phyloP scores from a whole-genome alignment of 2,888 invertebrate genomes.

The Crioceris asparagi region DNA sequence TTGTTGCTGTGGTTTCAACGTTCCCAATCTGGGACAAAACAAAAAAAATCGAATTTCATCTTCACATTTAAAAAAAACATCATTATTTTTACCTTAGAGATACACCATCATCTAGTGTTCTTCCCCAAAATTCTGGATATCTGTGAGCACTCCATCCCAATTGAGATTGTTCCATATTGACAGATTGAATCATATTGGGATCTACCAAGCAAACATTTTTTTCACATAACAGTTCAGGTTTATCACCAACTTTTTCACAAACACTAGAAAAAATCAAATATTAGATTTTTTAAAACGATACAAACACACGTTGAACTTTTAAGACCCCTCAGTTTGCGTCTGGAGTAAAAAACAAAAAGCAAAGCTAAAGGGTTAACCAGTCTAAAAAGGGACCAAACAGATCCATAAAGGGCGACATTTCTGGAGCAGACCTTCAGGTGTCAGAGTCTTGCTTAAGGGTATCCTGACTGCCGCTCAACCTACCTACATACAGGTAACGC shows the following conservation, averaged over 20 bases:
- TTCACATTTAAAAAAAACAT: not conserved
- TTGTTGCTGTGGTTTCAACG: constrained; percentile 39
- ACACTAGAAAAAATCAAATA: constrained; percentile 43
- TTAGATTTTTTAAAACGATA: no score
- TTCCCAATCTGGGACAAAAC: constrained; percentile 37
- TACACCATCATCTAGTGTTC: constrained; percentile 70
- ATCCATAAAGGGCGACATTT: no score
- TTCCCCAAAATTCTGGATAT: constrained; percentile 75
- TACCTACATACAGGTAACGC: no score
- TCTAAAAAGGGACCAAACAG: no score
- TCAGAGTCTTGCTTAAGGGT: no score
- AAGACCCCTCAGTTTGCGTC: no score
- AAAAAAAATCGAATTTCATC: not conserved
- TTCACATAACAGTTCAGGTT: constrained; percentile 53
- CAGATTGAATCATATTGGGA: constrained; percentile 51
- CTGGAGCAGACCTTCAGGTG: no score
- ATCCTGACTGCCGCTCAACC: no score
- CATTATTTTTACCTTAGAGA: constrained; percentile 19
- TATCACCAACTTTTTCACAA: constrained; percentile 37
- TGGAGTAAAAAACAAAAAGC: no score
- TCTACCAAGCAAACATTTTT: constrained; percentile 66
- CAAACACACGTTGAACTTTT: no score
- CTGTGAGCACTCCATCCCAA: constrained; percentile 72
- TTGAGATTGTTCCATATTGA: constrained; percentile 45
- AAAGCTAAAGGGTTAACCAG: no score